Percentiles rank a stretch among this genome's conserved stretches.
These are phyloP conservation scores for Malacoraja senta DNA, from an alignment of 2,797 vertebrate species.

Conservation along the genomic window DNA sequence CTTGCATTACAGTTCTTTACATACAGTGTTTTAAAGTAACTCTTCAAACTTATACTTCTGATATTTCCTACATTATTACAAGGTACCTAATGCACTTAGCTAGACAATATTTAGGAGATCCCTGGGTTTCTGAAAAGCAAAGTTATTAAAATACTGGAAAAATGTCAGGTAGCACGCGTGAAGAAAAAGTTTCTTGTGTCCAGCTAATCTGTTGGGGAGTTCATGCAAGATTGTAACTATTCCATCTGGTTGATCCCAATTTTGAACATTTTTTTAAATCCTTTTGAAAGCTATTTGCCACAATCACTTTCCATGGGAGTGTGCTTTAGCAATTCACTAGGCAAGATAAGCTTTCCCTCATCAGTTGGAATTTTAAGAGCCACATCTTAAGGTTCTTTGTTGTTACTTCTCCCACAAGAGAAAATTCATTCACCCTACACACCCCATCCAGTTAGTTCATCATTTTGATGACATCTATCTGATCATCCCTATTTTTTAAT, in stretches of 20 bases:
- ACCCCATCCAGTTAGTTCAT: neutral
- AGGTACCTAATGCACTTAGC: neutral
- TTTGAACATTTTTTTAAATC: neutral
- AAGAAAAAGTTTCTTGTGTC: too few relatives aligned
- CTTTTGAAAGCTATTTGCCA: neutral
- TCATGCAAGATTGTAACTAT: neutral
- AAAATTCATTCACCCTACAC: too few relatives aligned
- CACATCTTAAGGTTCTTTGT: too few relatives aligned
- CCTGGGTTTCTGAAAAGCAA: neutral
- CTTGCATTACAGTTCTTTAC: neutral
- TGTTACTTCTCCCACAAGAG: too few relatives aligned
- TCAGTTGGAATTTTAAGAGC: too few relatives aligned
- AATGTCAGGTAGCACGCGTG: too few relatives aligned
- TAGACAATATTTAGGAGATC: too few relatives aligned
- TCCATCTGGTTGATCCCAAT: neutral
- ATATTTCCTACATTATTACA: neutral
- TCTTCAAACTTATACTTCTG: neutral
- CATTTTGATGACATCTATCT: neutral
- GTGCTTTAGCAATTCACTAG: too few relatives aligned
- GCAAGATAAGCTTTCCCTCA: too few relatives aligned
- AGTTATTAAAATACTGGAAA: neutral
- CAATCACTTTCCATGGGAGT: neutral
- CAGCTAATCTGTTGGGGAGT: neutral
- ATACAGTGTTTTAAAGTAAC: neutral
- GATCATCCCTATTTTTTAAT: neutral